phyloP scores from a whole-genome alignment of 2,888 invertebrate species.

The Scaptomyza cyrtandrae region DNA sequence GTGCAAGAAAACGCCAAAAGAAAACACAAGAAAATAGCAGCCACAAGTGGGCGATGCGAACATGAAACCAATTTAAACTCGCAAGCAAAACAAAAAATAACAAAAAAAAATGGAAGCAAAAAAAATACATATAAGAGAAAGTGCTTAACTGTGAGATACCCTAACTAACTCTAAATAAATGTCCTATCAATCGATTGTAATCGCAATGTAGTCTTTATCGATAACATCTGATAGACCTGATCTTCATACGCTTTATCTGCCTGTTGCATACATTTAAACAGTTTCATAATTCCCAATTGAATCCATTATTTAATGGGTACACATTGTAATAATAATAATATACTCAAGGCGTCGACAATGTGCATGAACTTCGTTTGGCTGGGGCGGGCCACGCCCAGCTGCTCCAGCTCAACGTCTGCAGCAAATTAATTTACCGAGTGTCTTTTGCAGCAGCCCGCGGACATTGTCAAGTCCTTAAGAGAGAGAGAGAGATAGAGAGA shows the following conservation, averaged over 20 bases:
- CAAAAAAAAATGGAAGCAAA: conserved; percentile 36
- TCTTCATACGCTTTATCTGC: not conserved
- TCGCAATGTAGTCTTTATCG: not conserved
- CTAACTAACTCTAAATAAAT: not conserved
- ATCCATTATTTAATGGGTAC: not conserved
- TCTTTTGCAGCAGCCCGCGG: conserved; percentile 57
- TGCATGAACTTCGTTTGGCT: conserved; percentile 15
- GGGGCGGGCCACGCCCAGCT: conserved; percentile 73
- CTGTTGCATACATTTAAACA: not conserved
- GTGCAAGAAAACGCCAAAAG: conserved; percentile 71
- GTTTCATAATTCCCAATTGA: not conserved
- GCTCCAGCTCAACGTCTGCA: conserved; percentile 62
- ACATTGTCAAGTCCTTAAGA: conserved; percentile 46
- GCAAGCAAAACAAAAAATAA: conserved; percentile 15
- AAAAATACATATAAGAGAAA: not conserved
- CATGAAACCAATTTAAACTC: conserved; percentile 70
- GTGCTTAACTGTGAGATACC: not conserved
- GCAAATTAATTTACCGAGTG: conserved; percentile 80
- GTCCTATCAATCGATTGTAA: not conserved
- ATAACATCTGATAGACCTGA: not conserved
- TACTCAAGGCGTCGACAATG: conserved; percentile 41
- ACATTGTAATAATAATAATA: conserved; percentile 37
- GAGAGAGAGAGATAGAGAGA: conserved; percentile 8
- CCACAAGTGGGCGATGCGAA: conserved; percentile 55
- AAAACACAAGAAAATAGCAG: conserved; percentile 20